Percentiles rank a stretch among this genome's conserved stretches.
phyloP scores from a whole-genome alignment of 2,113 vertebrate species.

The Emberiza fucata region DNA sequence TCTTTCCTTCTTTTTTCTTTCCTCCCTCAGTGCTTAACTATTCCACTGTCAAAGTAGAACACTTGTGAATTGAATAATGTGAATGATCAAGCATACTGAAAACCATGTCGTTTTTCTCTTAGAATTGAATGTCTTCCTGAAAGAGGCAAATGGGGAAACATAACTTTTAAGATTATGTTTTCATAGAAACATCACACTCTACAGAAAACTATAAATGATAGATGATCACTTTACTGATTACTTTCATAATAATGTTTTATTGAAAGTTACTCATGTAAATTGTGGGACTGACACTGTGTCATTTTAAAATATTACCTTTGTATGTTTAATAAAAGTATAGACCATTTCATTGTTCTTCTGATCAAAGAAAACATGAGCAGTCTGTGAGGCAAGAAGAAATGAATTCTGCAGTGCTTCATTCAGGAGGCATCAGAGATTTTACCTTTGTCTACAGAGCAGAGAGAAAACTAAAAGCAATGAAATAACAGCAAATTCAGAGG shows the following conservation, averaged over 20 bases:
- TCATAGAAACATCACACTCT: neutral
- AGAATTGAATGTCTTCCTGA: slow-evolving; percentile 18
- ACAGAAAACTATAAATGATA: neutral
- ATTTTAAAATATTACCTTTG: neutral
- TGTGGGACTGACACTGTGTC: neutral
- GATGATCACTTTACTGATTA: neutral
- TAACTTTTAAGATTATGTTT: slow-evolving; percentile 51
- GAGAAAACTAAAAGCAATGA: neutral
- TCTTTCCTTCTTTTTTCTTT: neutral
- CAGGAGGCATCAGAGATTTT: neutral
- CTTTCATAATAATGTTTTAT: neutral
- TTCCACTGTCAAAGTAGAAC: slow-evolving; percentile 24
- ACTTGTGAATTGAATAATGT: neutral
- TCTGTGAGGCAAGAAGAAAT: neutral
- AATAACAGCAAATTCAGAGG: neutral
- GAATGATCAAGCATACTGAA: slow-evolving; percentile 38
- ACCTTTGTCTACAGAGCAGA: neutral
- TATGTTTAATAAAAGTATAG: neutral
- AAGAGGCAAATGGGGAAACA: neutral
- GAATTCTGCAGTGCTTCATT: neutral
- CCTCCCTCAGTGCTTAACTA: slow-evolving; percentile 18
- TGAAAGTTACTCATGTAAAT: neutral
- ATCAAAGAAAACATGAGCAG: neutral
- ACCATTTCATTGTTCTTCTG: neutral
- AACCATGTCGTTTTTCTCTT: neutral